Base-by-base conservation (phyloP, 2,113 vertebrate species). In the Paedocypris sp. region DNA sequence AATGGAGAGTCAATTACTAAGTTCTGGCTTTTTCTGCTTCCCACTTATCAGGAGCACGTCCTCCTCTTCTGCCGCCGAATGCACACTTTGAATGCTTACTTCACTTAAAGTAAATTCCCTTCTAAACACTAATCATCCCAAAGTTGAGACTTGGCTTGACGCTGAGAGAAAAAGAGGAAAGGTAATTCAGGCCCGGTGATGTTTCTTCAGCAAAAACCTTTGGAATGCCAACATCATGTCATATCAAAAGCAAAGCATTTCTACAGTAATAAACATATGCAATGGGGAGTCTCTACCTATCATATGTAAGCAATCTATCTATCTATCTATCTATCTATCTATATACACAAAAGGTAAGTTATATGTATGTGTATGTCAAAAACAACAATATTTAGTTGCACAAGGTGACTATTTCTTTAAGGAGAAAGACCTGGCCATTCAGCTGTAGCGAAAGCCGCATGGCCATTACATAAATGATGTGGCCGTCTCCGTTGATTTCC, bases 61-160 rank as follows among this genome's bases (percentile, higher is more conserved):
- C 58, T 62, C 43, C 62, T 28, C 54, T 47, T 20, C 28, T 52
- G 45, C 38, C 50, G 56, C 46, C 42, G n/a, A 60, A 67, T 75
- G 76, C 76, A 77, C 80, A 72, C 35, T 64, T 67, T 73, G 69
- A 63, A 68, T 54, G 69, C 52, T 5, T 13, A 38, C 47, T 73
- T 66, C 74, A 75, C 80, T 82, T 77, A 72, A n/a, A 75, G 73
- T 52, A 78, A 76, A 79, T 73, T 64, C 66, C 32, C 51, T 69
- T 62, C 42, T 41, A 50, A 61, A 32, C 41, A 58, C 23, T 66
- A 67, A 39, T 12, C 10, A 4, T 36, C 52, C 35, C 4, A 51
- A 9, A 39, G 28, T 62, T 28, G 13, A 22, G 31, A 50, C 42
- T 20, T 38, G 60, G 20, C 38, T 12, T 4, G 11, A 33, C 13